Conservation (phyloP, 2,113 vertebrate genomes). For the Anarrhichthys ocellatus region DNA sequence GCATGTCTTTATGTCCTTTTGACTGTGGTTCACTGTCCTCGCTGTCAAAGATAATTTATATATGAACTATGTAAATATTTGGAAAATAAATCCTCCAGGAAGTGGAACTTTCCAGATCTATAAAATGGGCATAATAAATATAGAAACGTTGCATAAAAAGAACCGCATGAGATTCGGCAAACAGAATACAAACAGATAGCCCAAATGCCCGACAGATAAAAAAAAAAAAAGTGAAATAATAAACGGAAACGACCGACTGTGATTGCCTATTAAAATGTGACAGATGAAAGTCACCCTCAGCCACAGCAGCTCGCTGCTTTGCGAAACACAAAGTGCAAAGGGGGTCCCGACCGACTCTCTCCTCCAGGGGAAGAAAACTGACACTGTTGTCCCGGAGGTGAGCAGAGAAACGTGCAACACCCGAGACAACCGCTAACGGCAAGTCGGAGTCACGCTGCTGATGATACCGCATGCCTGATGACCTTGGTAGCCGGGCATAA, state of each 20-base stretch:
- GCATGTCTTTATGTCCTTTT: neutral
- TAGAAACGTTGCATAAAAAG: neutral
- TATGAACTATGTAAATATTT: conserved; percentile 18
- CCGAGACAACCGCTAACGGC: conserved; percentile 32
- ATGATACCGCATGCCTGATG: conserved; percentile 64
- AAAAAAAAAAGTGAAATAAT: conserved; percentile 13
- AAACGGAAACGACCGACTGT: conserved; percentile 11
- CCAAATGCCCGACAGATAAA: conserved; percentile 1
- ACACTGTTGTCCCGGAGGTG: conserved; percentile 53
- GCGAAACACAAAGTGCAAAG: too few species aligned
- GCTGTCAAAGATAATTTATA: conserved; percentile 16
- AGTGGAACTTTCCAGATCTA: neutral
- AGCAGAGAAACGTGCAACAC: conserved; percentile 52
- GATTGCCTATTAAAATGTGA: conserved; percentile 30
- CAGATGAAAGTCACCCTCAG: conserved; percentile 44
- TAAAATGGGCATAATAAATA: neutral
- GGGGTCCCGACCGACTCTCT: conserved; percentile 33
- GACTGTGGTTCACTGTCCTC: neutral
- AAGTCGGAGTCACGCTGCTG: conserved; percentile 51
- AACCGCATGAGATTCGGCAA: neutral
- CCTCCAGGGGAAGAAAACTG: conserved; percentile 28
- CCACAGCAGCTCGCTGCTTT: conserved; percentile 14
- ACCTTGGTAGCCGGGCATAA: conserved; percentile 72
- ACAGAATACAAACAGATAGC: conserved; percentile 22
- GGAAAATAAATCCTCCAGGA: neutral